Base-by-base conservation (phyloP, 1,140 invertebrate genomes). In the Bombus sylvicola region DNA sequence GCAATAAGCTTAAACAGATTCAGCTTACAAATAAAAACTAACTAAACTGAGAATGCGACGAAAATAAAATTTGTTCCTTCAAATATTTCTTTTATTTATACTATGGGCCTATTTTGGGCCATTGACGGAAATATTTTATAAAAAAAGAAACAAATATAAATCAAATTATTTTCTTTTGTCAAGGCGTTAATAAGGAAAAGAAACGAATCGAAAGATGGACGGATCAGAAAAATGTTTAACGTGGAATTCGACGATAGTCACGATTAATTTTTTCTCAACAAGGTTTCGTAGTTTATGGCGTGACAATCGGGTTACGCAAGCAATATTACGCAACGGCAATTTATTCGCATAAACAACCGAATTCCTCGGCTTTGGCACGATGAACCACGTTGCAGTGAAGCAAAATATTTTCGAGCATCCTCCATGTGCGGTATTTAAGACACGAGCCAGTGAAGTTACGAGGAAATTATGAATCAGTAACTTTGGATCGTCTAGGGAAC, bases 271-370 rank as follows among this genome's bases (percentile, higher is more conserved):
- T 25, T 18, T 13, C 28, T 59, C 4, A 0, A 0, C 10, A 9
- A 72, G 31, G 18, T 80, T 85, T 62, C 53, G n/a, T 53, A n/a
- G 22, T 80, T 72, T 73, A 80, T 68, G 77, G 39, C 12, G 62
- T 73, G 68, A 85, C 77, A 73, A 85, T 62, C 34, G 25, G 41
- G 77, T 85, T 80, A 80, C 77, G 83, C 57, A 85, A 85, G 53
- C 66, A 31, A 6, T 10, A 57, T 85, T 85, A 85, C 73, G 68
- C 31, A 85, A 85, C 68, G 3, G n/a, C 47, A 18, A 22, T 80
- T 80, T 77, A 73, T 80, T 72, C 76, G 83, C 68, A 80, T 80
- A 85, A 85, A 85, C 83, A 85, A 73, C 66, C 57, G 83, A 80
- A 85, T 85, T 85, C 83, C 68, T 47, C 31, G 66, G 2, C 13